Base-by-base conservation (phyloP, 1,140 invertebrate genomes). In the Pentalonia nigronervosa region DNA sequence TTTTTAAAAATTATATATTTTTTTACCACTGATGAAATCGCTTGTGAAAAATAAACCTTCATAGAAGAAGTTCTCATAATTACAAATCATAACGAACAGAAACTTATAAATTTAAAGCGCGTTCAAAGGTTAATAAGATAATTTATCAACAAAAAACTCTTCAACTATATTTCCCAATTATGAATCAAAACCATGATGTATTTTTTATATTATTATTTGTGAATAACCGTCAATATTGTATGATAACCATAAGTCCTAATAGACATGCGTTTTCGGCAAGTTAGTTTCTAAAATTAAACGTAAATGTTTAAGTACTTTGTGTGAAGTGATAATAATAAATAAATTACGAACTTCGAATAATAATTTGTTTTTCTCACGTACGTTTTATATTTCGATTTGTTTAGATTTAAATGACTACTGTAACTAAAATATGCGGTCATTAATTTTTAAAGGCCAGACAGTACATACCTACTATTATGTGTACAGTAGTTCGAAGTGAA, bases 351-450 rank as follows among this genome's bases (percentile, higher is more conserved):
- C 47, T 48, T 50, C 7, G n/a, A 50, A 88, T 48, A 88, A 21
- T 88, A 88, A 88, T 34, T n/a, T n/a, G 17, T 88, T 88, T 88
- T n/a, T 14, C 30, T 53, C 48, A 34, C 47, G n/a, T 88, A 88
- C 86, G 7, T 30, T 84, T 20, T 17, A 88, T 88, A 89, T 56
- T 21, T 20, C 50, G n/a, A 34, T 89, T 89, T 89, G 48, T 87
- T 48, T 47, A 48, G 14, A 87, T 25, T 56, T 89, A 41, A 56
- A 89, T 89, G 36, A 34, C 9, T 34, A 47, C 3, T 53, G 8
- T 36, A 89, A 89, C n/a, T 89, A 56, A 89, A 56, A 89, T 17
- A 53, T 67, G 60, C 20, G 21, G 87, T 53, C 20, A 53, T 89
- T 89, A 56, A 89, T 53, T 89, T 56, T 89, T 56, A 89, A 89